Evolutionary conservation across 2,113 vertebrate species (phyloP), one percentile per base, ranked within the genome.

Genomic region (Brachypodius melanocephalos): DNA sequence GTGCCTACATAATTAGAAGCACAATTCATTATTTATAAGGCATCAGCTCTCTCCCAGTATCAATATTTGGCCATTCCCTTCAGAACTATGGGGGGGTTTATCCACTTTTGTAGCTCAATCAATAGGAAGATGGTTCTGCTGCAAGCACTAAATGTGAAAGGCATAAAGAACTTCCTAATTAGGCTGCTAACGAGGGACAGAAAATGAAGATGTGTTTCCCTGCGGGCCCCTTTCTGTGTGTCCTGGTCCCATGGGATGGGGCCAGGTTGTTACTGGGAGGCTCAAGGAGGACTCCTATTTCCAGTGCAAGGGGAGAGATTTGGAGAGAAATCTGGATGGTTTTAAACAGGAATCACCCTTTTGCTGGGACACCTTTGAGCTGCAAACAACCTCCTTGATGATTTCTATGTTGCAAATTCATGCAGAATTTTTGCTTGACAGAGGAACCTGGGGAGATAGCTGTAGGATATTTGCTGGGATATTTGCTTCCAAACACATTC

Each of bases 161-260:
- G 14, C 54, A 80, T 83, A 79, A 80, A 90, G 68, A 85, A 69
- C 13, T 20, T 79, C 57, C 29, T 90, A 89, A 93, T 93, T 85
- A 88, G 58, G 67, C 58, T 61, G 66, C 54, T 91, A 91, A 95
- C 2, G 4, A 93, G 58, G n/a, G 42, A 66, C 63, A 87, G 80
- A 87, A 82, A 61, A 93, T 4, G 12, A 67, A 43, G 36, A 14
- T 2, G 0, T 29, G 19, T 19, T 15, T 4, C 24, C 69, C 45
- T 40, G 46, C 0, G 2, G 82, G 65, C 9, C 20, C 25, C 11
- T 85, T 67, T 26, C 65, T 3, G 0, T 15, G 34, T 20, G 48
- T 13, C 2, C 0, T 4, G 2, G 2, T 29, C 13, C 46, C 18
- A 2, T 3, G 57, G 57, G 46, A 54, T 0, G 0, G 32, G 34